These are phyloP conservation scores for Tetrax tetrax DNA, from an alignment of 2,113 vertebrate genomes.

Conservation along the genomic window DNA sequence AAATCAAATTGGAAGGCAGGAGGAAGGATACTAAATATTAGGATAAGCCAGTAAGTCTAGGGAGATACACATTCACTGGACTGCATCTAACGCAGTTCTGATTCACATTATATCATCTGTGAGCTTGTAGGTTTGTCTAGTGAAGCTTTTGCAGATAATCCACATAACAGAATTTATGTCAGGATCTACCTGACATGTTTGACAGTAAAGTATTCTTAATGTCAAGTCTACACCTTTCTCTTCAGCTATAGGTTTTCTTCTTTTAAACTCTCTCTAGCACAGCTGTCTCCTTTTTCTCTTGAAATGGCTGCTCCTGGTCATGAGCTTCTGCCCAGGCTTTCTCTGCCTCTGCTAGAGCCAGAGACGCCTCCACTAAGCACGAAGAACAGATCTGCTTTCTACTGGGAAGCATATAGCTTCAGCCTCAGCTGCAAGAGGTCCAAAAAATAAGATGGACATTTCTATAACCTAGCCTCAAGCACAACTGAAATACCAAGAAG, in stretches of 20 bases:
- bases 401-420: constrained; percentile 70
- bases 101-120: neutral
- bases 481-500: neutral
- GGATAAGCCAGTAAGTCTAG: neutral
- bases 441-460: neutral
- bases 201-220: neutral
- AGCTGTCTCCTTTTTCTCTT: constrained; percentile 52
- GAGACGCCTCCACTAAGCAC: constrained; percentile 48
- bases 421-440: constrained; percentile 70
- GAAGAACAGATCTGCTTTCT: constrained; percentile 69
- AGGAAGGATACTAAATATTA: neutral
- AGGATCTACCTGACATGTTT: neutral
- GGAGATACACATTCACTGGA: neutral
- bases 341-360: constrained; percentile 62
- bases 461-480: neutral
- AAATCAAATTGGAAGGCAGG: neutral
- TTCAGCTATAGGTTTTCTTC: constrained; percentile 71
- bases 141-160: neutral
- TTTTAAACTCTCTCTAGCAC: constrained; percentile 55
- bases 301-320: constrained; percentile 37
- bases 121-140: neutral
- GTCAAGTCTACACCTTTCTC: constrained; percentile 45
- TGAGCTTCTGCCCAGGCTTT: constrained; percentile 57
- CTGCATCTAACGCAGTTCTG: neutral
- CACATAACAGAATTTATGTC: neutral